Conservation (phyloP, 2,888 invertebrate genomes). For the Synanthedon formicaeformis region DNA sequence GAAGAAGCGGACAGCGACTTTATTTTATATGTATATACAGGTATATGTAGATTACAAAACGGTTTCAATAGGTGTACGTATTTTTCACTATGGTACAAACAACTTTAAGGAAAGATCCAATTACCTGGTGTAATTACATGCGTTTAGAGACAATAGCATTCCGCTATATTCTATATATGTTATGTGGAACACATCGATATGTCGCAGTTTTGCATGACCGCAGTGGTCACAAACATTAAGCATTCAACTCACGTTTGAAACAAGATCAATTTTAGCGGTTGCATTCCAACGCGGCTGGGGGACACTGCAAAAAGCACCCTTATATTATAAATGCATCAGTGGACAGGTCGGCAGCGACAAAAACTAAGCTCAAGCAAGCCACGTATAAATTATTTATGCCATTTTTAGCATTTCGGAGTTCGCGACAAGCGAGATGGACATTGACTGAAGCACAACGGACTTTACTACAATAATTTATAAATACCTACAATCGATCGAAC, state of each 20-base stretch:
- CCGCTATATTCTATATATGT: background rate
- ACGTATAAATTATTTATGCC: slow-evolving; percentile 70
- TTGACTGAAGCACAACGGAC: slow-evolving; percentile 16
- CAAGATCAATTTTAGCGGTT: slow-evolving; percentile 70
- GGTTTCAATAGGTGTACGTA: too few relatives aligned
- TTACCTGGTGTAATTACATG: too few relatives aligned
- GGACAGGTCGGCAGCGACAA: slow-evolving; percentile 65
- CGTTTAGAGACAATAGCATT: background rate
- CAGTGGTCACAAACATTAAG: slow-evolving; percentile 29
- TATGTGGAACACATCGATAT: background rate
- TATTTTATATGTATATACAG: too few relatives aligned
- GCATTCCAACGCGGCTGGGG: slow-evolving; percentile 58
- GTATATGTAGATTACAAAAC: too few relatives aligned
- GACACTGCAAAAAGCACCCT: slow-evolving; percentile 67
- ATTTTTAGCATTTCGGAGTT: slow-evolving; percentile 69
- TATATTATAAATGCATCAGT: slow-evolving; percentile 71
- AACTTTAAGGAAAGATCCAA: too few relatives aligned
- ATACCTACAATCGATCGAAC: too few relatives aligned
- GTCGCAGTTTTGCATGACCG: background rate
- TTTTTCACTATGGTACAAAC: too few relatives aligned
- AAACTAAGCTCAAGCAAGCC: slow-evolving; percentile 54
- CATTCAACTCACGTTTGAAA: slow-evolving; percentile 62
- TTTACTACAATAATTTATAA: background rate
- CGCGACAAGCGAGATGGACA: slow-evolving; percentile 18
- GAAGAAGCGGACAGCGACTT: too few relatives aligned